These are phyloP conservation scores for Actinernus sp. DNA, from an alignment of 92 coral and sea anemone genomes.

Conservation along the genomic window DNA sequence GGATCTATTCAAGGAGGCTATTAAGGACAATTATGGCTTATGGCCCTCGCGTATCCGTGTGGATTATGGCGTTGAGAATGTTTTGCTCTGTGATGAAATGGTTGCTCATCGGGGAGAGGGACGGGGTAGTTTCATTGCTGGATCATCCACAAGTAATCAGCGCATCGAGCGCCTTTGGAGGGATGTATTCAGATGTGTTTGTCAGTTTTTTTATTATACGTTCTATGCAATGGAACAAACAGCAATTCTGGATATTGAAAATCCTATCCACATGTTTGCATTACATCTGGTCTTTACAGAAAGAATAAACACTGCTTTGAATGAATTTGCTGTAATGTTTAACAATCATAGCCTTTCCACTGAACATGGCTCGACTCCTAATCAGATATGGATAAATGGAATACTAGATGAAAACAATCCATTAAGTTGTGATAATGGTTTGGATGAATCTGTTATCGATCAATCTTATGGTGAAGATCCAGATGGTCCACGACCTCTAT, in stretches of 20 bases:
- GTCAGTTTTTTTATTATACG: constrained; percentile 4
- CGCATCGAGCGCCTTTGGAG: constrained; percentile 78
- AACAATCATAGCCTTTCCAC: constrained; percentile 50
- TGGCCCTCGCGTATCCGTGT: constrained; percentile 85
- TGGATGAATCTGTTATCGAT: constrained; percentile 15
- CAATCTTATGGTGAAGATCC: constrained; percentile 69
- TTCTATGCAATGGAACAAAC: constrained; percentile 23
- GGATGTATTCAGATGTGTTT: constrained; percentile 61
- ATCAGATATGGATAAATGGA: constrained; percentile 58
- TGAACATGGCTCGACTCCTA: constrained; percentile 43
- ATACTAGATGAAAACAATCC: constrained; percentile 47
- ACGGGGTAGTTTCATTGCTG: constrained; percentile 74
- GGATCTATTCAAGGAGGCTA: constrained; percentile 50
- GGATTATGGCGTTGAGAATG: constrained; percentile 78
- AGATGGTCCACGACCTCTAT: constrained; percentile 55
- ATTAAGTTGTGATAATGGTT: constrained; percentile 10
- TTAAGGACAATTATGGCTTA: constrained; percentile 48
- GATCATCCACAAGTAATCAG: constrained; percentile 79
- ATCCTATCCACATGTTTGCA: constrained; percentile 15
- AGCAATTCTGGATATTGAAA: constrained; percentile 6
- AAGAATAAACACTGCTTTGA: constrained; percentile 42
- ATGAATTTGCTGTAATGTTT: constrained; percentile 40
- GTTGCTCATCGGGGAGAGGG: constrained; percentile 59
- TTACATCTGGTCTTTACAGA: constrained; percentile 29
- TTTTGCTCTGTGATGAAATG: constrained; percentile 75